phyloP scores from a whole-genome alignment of 2,113 vertebrate genomes.

The Burhinus oedicnemus region DNA sequence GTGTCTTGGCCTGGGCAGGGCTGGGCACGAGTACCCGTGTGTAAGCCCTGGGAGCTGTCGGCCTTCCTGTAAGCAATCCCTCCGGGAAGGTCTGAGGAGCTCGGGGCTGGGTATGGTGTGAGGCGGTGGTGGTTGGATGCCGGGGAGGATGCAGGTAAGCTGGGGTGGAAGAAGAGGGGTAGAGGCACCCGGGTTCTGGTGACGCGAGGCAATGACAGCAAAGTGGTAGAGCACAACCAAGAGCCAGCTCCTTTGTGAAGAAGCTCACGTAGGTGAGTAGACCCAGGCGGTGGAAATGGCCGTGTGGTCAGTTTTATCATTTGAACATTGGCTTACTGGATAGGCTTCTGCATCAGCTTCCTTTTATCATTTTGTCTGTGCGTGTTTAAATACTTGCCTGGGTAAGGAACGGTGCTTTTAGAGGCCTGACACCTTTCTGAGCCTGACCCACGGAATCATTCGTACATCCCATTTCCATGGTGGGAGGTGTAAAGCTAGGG shows the following conservation, averaged over 20 bases:
- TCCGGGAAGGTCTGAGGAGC: not conserved
- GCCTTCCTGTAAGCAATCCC: rapidly evolving
- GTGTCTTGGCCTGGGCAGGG: rapidly evolving
- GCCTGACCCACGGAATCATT: no score
- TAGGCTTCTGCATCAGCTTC: not conserved
- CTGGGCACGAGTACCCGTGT: not conserved
- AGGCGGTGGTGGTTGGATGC: rapidly evolving
- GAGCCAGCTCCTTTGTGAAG: not conserved
- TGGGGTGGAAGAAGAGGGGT: not conserved
- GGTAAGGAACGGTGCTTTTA: not conserved
- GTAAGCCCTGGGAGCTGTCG: rapidly evolving
- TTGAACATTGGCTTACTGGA: rapidly evolving
- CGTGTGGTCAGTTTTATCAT: rapidly evolving
- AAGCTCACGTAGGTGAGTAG: rapidly evolving
- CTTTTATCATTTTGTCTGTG: not conserved
- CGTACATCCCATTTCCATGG: not conserved
- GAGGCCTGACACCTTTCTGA: not conserved
- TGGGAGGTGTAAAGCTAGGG: rapidly evolving
- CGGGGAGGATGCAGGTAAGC: rapidly evolving
- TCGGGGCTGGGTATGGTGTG: rapidly evolving
- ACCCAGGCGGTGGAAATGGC: rapidly evolving
- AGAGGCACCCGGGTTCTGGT: not conserved
- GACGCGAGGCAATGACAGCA: not conserved
- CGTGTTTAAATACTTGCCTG: not conserved
- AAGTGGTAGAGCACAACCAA: rapidly evolving